Conservation (phyloP, 2,113 vertebrate genomes). For the Myotis davidii region DNA sequence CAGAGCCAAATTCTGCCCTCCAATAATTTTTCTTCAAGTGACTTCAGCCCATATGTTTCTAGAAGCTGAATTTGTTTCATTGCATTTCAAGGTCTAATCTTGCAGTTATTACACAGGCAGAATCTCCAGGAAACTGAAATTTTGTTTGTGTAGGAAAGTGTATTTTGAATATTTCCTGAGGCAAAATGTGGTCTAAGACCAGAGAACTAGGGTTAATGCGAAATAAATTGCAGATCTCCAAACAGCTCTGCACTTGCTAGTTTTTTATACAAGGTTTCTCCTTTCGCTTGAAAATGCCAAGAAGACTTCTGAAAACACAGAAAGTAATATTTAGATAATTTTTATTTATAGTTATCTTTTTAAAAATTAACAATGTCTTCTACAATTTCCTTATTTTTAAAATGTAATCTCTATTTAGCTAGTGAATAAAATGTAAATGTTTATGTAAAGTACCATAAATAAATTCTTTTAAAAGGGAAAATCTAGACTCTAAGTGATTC, state of each 20-base stretch:
- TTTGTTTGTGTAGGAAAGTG: slow-evolving; percentile 63
- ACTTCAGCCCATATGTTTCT: slow-evolving; percentile 74
- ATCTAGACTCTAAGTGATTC: slow-evolving; percentile 60
- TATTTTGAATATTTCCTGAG: slow-evolving; percentile 70
- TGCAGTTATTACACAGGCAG: slow-evolving; percentile 64
- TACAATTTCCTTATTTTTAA: slow-evolving; percentile 44
- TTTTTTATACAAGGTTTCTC: slow-evolving; percentile 69
- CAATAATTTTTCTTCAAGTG: slow-evolving; percentile 73
- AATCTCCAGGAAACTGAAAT: slow-evolving; percentile 75
- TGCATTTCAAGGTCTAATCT: slow-evolving; percentile 69
- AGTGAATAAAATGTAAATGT: slow-evolving; percentile 60
- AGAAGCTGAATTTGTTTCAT: slow-evolving; percentile 63
- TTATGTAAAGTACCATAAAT: slow-evolving; percentile 29
- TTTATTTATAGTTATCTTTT: slow-evolving; percentile 68
- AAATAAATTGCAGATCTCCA: slow-evolving; percentile 81
- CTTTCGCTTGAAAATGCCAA: slow-evolving; percentile 74
- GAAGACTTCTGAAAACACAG: slow-evolving; percentile 75
- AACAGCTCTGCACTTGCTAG: slow-evolving; percentile 72
- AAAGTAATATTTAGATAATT: slow-evolving; percentile 77
- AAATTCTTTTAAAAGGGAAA: slow-evolving; percentile 42
- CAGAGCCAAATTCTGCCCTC: slow-evolving; percentile 76
- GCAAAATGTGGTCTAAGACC: slow-evolving; percentile 68
- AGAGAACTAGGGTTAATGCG: slow-evolving; percentile 74
- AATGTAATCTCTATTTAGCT: not conserved
- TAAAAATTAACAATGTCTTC: slow-evolving; percentile 51